A percentile compares a stretch with the other conserved stretches of the same genome.
phyloP scores from a whole-genome alignment of 2,797 vertebrate species.

The Nasua narica region DNA sequence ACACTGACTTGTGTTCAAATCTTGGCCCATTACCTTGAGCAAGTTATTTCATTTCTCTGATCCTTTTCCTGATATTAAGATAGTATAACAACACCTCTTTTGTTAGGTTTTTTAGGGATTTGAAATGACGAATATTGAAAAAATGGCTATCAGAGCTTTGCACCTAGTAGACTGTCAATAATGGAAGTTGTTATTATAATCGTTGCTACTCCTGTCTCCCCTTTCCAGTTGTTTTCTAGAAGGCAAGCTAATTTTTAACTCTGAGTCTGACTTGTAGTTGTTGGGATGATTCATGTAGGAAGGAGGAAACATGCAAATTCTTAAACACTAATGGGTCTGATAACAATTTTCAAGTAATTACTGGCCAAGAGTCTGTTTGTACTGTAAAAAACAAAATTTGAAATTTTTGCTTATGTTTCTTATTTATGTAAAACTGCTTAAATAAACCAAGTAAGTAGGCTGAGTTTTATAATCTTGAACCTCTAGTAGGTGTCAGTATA shows the following conservation, averaged over 20 bases:
- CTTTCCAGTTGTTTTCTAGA: background rate
- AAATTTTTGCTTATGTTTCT: constrained; percentile 5
- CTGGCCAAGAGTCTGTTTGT: constrained; percentile 28
- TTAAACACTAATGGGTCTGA: constrained; percentile 3
- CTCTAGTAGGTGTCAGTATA: background rate
- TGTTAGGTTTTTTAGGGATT: background rate
- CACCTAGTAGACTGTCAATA: background rate
- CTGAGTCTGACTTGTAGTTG: background rate
- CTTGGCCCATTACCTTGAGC: background rate
- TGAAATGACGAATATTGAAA: background rate
- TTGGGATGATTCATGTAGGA: background rate
- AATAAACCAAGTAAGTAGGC: background rate
- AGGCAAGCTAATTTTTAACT: background rate
- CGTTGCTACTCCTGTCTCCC: background rate
- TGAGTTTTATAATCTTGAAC: background rate
- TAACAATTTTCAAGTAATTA: background rate
- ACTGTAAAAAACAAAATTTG: background rate
- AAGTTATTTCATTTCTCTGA: background rate
- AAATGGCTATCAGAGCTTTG: background rate
- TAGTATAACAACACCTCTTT: background rate
- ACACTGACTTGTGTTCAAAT: background rate
- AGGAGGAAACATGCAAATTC: background rate
- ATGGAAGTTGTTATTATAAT: background rate
- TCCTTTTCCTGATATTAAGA: background rate
- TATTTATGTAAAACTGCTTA: background rate